A percentile compares a stretch with the other conserved stretches of the same genome.
phyloP scores from a whole-genome alignment of 2,888 invertebrate genomes.

The Limnephilus auricula region DNA sequence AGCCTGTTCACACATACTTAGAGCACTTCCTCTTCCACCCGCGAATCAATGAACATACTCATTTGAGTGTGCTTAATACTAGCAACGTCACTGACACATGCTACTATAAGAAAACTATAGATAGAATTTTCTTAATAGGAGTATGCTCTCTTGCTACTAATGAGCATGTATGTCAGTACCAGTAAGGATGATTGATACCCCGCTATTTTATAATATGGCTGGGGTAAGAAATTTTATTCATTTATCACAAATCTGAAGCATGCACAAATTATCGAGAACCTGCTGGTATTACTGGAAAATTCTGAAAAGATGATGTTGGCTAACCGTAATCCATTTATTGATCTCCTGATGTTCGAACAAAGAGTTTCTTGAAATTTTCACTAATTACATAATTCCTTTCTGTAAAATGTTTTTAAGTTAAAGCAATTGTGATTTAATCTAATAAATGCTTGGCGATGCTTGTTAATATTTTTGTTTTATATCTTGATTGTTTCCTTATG shows the following conservation, averaged over 20 bases:
- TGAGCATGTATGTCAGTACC: too few relatives aligned
- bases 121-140: too few relatives aligned
- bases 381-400: not conserved
- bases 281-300: not conserved
- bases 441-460: not conserved
- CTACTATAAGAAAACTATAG: too few relatives aligned
- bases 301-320: not conserved
- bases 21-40: too few relatives aligned
- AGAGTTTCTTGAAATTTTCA: not conserved
- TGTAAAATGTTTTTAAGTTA: not conserved
- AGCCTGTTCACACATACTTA: too few relatives aligned
- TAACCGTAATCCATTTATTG: not conserved
- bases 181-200: too few relatives aligned
- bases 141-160: too few relatives aligned
- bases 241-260: not conserved
- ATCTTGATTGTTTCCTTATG: too few relatives aligned
- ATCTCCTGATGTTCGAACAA: not conserved
- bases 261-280: not conserved
- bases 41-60: too few relatives aligned
- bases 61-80: too few relatives aligned
- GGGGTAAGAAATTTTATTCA: not conserved
- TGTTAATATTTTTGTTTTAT: too few relatives aligned
- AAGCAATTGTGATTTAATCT: not conserved
- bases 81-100: too few relatives aligned
- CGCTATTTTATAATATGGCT: not conserved